phyloP scores from a whole-genome alignment of 2,888 invertebrate genomes.

The Smittia sp. region DNA sequence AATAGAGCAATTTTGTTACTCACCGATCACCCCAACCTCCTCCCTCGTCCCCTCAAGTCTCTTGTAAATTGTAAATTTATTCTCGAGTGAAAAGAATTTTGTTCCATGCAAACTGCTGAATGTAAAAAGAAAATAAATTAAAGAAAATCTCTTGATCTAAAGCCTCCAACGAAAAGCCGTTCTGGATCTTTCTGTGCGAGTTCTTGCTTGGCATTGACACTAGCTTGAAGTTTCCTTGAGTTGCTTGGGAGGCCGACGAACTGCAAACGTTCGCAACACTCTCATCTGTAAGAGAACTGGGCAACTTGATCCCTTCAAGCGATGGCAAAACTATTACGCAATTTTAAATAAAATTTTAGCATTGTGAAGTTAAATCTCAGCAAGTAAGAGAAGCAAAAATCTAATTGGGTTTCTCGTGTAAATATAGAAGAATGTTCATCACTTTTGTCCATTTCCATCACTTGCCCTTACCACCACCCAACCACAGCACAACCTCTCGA shows the following conservation, averaged over 20 bases:
- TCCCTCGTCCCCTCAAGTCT: background rate
- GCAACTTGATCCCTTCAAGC: too few relatives aligned
- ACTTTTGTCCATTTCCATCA: background rate
- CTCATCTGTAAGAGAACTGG: too few relatives aligned
- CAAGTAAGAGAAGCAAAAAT: background rate
- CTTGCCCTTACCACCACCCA: background rate
- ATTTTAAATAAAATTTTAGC: conserved; percentile 27
- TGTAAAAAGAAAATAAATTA: conserved; percentile 14
- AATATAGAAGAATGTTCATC: conserved; percentile 15
- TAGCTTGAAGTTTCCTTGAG: too few relatives aligned
- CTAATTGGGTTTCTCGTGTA: background rate
- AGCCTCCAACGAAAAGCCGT: background rate
- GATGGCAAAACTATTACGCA: conserved; percentile 13
- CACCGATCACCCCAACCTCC: background rate
- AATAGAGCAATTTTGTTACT: conserved; percentile 5
- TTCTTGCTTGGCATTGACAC: too few relatives aligned
- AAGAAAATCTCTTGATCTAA: conserved; percentile 3
- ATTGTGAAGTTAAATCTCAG: background rate
- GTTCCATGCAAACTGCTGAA: background rate
- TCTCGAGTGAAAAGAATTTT: conserved; percentile 24
- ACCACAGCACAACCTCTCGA: background rate
- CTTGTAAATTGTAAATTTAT: conserved; percentile 36
- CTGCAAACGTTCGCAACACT: too few relatives aligned
- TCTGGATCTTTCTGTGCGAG: too few relatives aligned
- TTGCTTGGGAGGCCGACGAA: too few relatives aligned